These are phyloP conservation scores for Epizoanthus illoricatus DNA, from an alignment of 92 coral and sea anemone genomes.

Conservation along the genomic window DNA sequence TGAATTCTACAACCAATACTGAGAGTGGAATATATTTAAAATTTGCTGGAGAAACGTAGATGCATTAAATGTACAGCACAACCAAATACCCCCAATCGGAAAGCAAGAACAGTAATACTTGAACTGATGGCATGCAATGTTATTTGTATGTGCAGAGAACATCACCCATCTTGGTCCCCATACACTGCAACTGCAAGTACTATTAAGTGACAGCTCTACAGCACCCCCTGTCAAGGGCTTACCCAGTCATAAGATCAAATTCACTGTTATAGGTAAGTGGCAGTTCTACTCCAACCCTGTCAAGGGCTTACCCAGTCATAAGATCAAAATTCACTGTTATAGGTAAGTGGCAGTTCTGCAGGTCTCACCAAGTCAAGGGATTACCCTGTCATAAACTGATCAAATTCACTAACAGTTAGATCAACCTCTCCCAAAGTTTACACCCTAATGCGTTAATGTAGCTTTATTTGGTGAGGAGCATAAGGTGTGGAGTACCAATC, in stretches of 20 bases:
- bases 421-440: too few relatives aligned
- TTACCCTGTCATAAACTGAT: too few relatives aligned
- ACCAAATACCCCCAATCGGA: too few relatives aligned
- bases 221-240: constrained; percentile 75
- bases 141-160: constrained; percentile 56
- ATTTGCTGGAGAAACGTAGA: too few relatives aligned
- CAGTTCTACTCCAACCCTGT: constrained; percentile 28
- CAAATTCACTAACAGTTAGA: too few relatives aligned
- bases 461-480: too few relatives aligned
- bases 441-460: too few relatives aligned
- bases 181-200: constrained; percentile 82
- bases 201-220: constrained; percentile 83
- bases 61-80: too few relatives aligned
- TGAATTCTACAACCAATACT: too few relatives aligned
- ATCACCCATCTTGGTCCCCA: constrained; percentile 95
- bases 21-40: too few relatives aligned
- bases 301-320: constrained; percentile 84
- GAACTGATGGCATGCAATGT: neutral
- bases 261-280: constrained; percentile 81
- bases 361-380: too few relatives aligned
- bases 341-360: constrained; percentile 48
- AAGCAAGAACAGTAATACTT: neutral
- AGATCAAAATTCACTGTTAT: constrained; percentile 91
- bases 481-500: too few relatives aligned
- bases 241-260: constrained; percentile 89